A percentile compares a stretch with the other conserved stretches of the same genome.
phyloP scores from a whole-genome alignment of 2,888 invertebrate genomes.

The Poecilobothrus nobilitatus region DNA sequence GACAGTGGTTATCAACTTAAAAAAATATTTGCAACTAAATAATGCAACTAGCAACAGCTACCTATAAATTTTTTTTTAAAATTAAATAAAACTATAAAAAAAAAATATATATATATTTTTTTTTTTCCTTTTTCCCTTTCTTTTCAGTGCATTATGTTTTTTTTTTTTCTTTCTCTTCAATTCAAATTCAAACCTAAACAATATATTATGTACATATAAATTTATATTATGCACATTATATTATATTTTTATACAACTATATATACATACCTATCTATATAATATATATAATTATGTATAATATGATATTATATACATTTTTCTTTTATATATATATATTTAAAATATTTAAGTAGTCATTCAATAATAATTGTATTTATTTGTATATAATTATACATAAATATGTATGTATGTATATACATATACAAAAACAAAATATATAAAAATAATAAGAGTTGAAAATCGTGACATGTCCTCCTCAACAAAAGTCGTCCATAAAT shows the following conservation, averaged over 20 bases:
- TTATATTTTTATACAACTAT: too few relatives aligned
- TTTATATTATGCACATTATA: too few relatives aligned
- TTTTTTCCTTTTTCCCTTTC: background rate
- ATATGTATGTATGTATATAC: too few relatives aligned
- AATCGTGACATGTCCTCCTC: constrained; percentile 22
- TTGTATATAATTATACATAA: constrained; percentile 4
- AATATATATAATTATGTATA: too few relatives aligned
- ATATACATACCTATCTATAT: too few relatives aligned
- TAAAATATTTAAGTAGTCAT: constrained; percentile 6
- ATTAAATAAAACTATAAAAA: too few relatives aligned
- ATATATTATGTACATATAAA: background rate
- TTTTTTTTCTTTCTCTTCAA: background rate
- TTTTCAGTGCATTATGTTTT: background rate
- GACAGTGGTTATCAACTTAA: background rate
- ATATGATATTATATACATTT: too few relatives aligned
- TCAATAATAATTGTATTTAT: background rate
- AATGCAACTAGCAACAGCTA: background rate
- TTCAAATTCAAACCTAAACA: background rate
- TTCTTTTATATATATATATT: background rate
- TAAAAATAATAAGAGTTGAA: constrained; percentile 14
- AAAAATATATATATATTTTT: background rate
- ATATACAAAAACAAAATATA: background rate
- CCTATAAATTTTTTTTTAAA: constrained; percentile 2
- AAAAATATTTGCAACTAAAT: background rate
- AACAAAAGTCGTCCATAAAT: constrained; percentile 22